These are phyloP conservation scores for Ambastaia sidthimunki DNA, from an alignment of 2,797 vertebrate species.

Conservation along the genomic window DNA sequence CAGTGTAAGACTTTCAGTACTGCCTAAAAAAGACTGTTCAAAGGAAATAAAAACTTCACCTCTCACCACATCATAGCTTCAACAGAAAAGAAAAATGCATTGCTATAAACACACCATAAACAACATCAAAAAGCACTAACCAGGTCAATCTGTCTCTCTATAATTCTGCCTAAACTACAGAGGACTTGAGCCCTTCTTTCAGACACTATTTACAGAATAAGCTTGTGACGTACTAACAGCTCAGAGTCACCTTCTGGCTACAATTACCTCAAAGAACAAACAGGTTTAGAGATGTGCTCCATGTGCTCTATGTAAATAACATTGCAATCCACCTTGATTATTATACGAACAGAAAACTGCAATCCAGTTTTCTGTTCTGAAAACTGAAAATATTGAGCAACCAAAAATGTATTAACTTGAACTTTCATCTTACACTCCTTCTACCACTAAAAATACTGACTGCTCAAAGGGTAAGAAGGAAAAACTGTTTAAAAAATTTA, in stretches of 20 bases:
- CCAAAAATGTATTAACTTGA: background rate
- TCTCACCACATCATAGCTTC: conserved; percentile 74
- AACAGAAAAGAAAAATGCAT: conserved; percentile 67
- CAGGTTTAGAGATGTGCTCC: background rate
- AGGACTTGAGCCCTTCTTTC: background rate
- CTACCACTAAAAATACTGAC: background rate
- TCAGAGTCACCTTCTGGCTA: background rate
- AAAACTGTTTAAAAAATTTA: background rate
- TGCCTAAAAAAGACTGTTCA: conserved; percentile 72
- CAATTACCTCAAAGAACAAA: background rate
- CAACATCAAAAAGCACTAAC: background rate
- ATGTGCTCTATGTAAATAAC: background rate
- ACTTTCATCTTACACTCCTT: background rate
- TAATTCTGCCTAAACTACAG: background rate
- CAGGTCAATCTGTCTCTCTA: background rate
- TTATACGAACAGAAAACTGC: background rate
- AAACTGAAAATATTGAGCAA: background rate
- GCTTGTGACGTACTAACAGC: background rate
- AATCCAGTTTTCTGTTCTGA: background rate
- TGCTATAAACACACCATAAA: background rate
- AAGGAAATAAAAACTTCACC: conserved; percentile 53
- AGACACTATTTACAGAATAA: background rate
- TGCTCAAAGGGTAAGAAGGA: background rate
- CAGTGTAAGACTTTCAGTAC: conserved; percentile 87
- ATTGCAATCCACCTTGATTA: background rate